Base-by-base conservation (phyloP, 1,140 invertebrate species). In the Drosophila rufa region DNA sequence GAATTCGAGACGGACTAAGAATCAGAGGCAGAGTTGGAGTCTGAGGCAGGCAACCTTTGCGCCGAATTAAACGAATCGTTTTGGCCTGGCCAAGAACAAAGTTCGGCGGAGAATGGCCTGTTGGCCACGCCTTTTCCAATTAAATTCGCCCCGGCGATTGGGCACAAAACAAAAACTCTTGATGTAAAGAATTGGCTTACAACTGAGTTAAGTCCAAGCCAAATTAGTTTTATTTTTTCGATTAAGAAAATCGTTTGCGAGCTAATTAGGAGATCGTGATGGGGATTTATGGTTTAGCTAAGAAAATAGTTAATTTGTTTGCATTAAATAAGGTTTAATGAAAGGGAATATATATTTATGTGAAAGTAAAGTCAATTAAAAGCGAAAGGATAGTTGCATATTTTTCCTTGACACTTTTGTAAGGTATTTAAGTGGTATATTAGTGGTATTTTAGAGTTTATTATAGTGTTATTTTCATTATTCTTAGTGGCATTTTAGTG, bases 101-200 rank as follows among this genome's bases (percentile, higher is more conserved):
- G 56, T 60, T 66, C 47, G 38, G 12, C 57, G 56, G 57, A 50
- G 66, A 73, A 50, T 50, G 51, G 61, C 38, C 62, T 11, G 27
- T 45, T 76, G 79, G 79, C 51, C 46, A 83, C 80, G 80, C 80
- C 80, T 83, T 66, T 83, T 75, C 67, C 50, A 75, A 82, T 78
- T 82, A 62, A 82, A 70, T 70, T 62, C 61, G 70, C 47, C 50
- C 43, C 62, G 70, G 25, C 46, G 57, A 82, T 82, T 79, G 80
- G 75, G 75, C 47, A 60, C 75, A 73, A 36, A 42, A 48, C 43
- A 36, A 69, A 42, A 53, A 12, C 66, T 53, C 22, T 70, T 47
- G 48, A 70, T 56, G 65, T 57, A 55, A 71, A 71, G 51, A 69
- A 71, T 58, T 58, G 67, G 66, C 51, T 40, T 47, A 58, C 22